Conservation (phyloP, 2,888 invertebrate species). For the Diloba caeruleocephala region DNA sequence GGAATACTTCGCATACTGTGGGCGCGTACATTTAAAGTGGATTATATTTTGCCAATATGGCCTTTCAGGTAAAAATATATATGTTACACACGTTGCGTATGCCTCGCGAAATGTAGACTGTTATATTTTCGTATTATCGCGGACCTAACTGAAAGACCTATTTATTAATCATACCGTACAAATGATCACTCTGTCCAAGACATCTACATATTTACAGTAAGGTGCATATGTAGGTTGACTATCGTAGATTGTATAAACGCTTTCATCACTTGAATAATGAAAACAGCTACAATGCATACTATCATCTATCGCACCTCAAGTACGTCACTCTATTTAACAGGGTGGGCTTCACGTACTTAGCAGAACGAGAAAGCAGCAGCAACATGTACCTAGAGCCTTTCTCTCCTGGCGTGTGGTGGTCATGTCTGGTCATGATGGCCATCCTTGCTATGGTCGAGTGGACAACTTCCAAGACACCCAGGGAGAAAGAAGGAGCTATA, state of each 20-base stretch:
- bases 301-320: no score
- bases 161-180: no score
- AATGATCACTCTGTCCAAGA: no score
- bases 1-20: slow-evolving; percentile 66
- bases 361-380: slow-evolving; percentile 78
- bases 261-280: no score
- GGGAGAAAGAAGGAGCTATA: slow-evolving; percentile 74
- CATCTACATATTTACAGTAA: no score
- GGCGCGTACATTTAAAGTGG: slow-evolving; percentile 60
- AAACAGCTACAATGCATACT: no score
- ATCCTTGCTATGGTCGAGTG: slow-evolving; percentile 69
- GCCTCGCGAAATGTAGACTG: no score
- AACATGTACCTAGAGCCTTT: slow-evolving; percentile 82
- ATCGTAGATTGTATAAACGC: no score
- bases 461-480: slow-evolving; percentile 61
- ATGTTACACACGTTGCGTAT: no score
- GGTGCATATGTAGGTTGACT: no score
- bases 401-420: slow-evolving; percentile 72
- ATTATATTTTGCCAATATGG: slow-evolving; percentile 75
- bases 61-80: slow-evolving; percentile 66
- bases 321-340: slow-evolving; percentile 49
- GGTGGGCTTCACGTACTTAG: slow-evolving; percentile 78
- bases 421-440: slow-evolving; percentile 63
- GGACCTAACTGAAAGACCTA: no score
- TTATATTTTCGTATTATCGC: no score